Base-by-base conservation (phyloP, 2,888 invertebrate genomes). In the Branchellion lobata region DNA sequence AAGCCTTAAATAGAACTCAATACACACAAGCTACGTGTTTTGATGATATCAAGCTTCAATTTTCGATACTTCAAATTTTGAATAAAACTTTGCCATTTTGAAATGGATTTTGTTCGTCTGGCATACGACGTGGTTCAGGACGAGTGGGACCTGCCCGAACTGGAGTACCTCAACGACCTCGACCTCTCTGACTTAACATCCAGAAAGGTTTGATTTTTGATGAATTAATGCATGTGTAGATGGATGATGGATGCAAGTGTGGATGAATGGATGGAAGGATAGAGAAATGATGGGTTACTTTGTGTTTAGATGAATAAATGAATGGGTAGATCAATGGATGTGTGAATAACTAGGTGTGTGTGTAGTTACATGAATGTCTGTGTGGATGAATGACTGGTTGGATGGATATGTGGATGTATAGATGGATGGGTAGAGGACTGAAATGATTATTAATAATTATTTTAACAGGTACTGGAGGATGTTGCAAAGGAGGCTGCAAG, bases 121-220 rank as follows among this genome's bases (percentile, higher is more conserved):
- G 77, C 77, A 1, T 65, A 65, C 21, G 77, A 77, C 34, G 40
- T 65, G n/a, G 77, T 53, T 14, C 29, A 65, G n/a, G 77, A 77
- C 33, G 61, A 77, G 65, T 77, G 77, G 77, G 77, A 77, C 27
- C 36, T 77, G 53, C 77, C 77, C 3, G 77, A 77, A 24, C n/a
- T 77, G 57, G 57, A 77, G 24, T 77, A 77, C n/a, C 57, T 77
- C 33, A 77, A 36, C n/a, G 31, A 51, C n/a, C 36, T 77, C 1
- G 77, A 77, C 36, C 34, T 31, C 14, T 77, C 77, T 34, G 34
- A 69, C 33, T 29, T 34, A 3, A 27, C 69, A 29, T 18, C 61
- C 33, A 69, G 34, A 18, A 31, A 34, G 69, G 31, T 69, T 3
- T 5, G n/a, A 5, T 69, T 8, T 11, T 14, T 40, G 40, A 40